A percentile compares a stretch with the other conserved stretches of the same genome.
These are phyloP conservation scores for Platichthys stellatus DNA, from an alignment of 2,113 vertebrate species.

Conservation along the genomic window DNA sequence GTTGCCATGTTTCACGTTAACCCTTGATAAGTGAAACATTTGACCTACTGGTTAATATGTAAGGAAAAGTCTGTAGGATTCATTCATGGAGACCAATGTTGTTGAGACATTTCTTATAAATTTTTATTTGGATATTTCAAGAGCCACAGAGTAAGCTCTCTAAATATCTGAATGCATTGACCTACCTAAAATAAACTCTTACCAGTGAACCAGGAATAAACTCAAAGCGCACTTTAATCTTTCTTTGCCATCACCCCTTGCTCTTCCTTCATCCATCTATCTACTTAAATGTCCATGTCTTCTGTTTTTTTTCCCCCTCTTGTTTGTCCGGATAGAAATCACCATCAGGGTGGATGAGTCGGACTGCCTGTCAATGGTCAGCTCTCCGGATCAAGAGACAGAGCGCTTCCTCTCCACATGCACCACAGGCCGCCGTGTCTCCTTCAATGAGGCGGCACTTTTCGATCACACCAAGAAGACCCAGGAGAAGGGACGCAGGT, in stretches of 20 bases:
- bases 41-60: too few species aligned
- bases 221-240: background rate
- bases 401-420: constrained; percentile 93
- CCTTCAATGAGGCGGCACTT: constrained; percentile 96
- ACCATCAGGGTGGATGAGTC: constrained; percentile 91
- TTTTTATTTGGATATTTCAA: background rate
- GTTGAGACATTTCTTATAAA: too few species aligned
- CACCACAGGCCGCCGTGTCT: constrained; percentile 90
- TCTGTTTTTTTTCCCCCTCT: background rate
- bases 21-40: too few species aligned
- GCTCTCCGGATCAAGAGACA: constrained; percentile 88
- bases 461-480: constrained; percentile 92
- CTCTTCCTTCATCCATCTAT: background rate
- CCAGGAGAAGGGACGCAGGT: constrained; percentile 96
- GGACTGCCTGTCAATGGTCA: constrained; percentile 87
- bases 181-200: background rate
- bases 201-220: background rate
- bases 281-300: constrained; percentile 4
- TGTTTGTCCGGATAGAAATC: constrained; percentile 82
- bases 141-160: background rate
- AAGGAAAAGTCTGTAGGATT: too few species aligned
- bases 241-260: background rate
- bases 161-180: background rate
- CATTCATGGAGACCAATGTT: too few species aligned
- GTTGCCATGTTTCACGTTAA: too few species aligned